Evolutionary conservation across 2,797 vertebrate species (phyloP).

Genomic region (Acipenser transmontanus): DNA sequence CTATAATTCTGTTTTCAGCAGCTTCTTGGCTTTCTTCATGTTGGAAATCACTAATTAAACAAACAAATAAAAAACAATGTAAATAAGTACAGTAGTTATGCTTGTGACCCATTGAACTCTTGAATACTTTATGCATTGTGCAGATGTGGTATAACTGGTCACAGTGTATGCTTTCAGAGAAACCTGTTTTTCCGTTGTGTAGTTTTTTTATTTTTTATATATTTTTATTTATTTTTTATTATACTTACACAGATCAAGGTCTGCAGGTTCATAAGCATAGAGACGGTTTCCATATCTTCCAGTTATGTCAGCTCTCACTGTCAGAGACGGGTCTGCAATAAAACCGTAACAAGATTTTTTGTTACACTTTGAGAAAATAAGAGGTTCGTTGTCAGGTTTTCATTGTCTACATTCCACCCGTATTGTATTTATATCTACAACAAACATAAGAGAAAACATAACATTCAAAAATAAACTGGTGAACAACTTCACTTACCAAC

Average conservation of each 20-base stretch:
- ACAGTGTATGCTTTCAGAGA: rapidly evolving
- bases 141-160: constrained; percentile 1
- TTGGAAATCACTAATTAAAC: constrained; percentile 57
- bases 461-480: no score
- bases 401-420: no score
- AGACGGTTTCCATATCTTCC: constrained; percentile 87
- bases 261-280: constrained; percentile 83
- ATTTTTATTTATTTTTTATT: no score
- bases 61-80: background rate
- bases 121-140: background rate
- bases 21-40: constrained; percentile 81
- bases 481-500: constrained; percentile 61
- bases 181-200: background rate
- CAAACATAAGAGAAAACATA: no score
- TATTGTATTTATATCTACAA: no score
- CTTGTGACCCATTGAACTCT: background rate
- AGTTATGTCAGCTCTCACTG: constrained; percentile 87
- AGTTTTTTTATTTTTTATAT: no score
- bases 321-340: constrained; percentile 82
- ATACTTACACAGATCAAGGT: constrained; percentile 75
- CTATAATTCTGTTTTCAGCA: constrained; percentile 86
- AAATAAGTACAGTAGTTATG: constrained; percentile 19
- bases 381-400: no score
- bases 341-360: no score
- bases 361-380: no score